phyloP scores from a whole-genome alignment of 2,797 vertebrate genomes.

The Cyprinella venusta region DNA sequence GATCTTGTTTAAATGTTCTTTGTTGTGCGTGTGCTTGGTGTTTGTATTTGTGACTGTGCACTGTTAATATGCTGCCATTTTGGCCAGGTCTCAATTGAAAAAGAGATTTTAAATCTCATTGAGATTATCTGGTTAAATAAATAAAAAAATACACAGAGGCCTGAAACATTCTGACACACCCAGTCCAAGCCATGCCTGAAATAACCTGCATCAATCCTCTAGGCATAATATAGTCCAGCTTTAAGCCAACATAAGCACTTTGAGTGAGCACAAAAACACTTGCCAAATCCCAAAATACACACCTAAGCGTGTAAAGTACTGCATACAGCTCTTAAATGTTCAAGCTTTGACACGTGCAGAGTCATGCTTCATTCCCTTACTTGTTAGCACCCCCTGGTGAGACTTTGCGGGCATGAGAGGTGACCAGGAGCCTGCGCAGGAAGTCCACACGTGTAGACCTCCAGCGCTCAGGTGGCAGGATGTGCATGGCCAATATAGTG shows the following conservation, averaged over 20 bases:
- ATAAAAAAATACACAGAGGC: not conserved
- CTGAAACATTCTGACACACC: conserved; percentile 22
- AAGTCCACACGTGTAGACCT: conserved; percentile 84
- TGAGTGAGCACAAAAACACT: conserved; percentile 15
- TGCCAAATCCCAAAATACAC: conserved; percentile 29
- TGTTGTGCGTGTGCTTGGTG: no score
- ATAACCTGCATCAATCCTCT: conserved; percentile 14
- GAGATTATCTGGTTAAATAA: no score
- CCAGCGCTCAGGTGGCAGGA: conserved; percentile 92
- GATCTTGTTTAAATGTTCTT: no score
- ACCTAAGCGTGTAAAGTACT: not conserved
- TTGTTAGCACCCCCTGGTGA: conserved; percentile 88
- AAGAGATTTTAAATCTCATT: no score
- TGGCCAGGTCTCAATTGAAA: no score
- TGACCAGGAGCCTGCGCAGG: conserved; percentile 87
- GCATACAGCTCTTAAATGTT: not conserved
- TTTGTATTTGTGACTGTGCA: no score
- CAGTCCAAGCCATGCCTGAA: not conserved
- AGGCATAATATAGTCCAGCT: not conserved
- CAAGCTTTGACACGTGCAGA: not conserved
- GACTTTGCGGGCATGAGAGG: conserved; percentile 86
- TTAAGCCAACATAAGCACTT: conserved; percentile 19
- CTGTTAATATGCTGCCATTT: no score
- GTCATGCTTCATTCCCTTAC: conserved; percentile 70
- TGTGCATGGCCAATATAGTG: conserved; percentile 91